Evolutionary conservation across 1,140 invertebrate genomes (phyloP).

Genomic region (Heliothis subflexa): DNA sequence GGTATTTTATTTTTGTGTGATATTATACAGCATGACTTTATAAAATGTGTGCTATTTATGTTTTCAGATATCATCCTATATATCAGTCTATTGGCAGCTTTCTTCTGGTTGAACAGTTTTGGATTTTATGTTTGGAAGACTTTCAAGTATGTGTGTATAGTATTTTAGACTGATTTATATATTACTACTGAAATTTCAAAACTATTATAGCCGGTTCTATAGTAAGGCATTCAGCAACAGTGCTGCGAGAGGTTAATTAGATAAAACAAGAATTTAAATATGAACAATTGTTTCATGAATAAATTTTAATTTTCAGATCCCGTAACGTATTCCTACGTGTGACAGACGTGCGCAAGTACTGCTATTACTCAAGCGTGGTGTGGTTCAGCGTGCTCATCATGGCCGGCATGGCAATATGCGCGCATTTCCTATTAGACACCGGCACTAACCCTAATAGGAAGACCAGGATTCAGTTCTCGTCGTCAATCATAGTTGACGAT

Average conservation of each 20-base stretch:
- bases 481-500: constrained; percentile 78
- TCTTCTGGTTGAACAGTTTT: constrained; percentile 94
- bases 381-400: constrained; percentile 91
- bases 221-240: no score
- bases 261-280: neutral
- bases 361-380: constrained; percentile 93
- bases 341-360: constrained; percentile 94
- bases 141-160: constrained; percentile 87
- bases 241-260: neutral
- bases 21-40: constrained; percentile 11
- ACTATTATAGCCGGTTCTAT: no score
- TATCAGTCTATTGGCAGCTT: constrained; percentile 91
- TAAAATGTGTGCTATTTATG: constrained; percentile 49
- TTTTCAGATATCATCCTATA: constrained; percentile 91
- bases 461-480: constrained; percentile 75
- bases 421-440: constrained; percentile 92
- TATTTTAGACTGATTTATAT: neutral
- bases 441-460: constrained; percentile 85
- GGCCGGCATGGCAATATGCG: constrained; percentile 91
- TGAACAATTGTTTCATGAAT: neutral
- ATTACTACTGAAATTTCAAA: neutral
- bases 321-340: constrained; percentile 93
- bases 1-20: neutral
- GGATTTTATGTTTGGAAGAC: constrained; percentile 95
- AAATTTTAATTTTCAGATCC: constrained; percentile 86